Base-by-base conservation (phyloP, 2,888 invertebrate genomes). In the Cephonodes hylas region DNA sequence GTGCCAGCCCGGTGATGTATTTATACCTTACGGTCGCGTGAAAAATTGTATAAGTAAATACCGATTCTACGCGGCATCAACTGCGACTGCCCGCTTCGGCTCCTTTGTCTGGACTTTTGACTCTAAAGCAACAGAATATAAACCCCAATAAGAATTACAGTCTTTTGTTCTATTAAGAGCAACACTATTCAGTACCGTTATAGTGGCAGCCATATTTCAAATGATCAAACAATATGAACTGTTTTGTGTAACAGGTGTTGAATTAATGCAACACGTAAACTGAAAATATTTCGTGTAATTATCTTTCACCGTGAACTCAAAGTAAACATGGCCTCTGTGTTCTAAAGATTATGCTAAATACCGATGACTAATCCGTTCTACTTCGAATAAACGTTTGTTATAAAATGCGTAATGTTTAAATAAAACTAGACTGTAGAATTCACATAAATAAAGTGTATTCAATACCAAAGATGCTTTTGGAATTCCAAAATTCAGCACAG, bases 1-100 rank as follows among this genome's bases (percentile, higher is more conserved):
- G 76, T 88, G 88, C 88, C 89, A 88, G 87, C 75, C 74, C 71
- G 65, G 64, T 64, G 60, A 69, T 71, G 64, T 76, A 66, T 81
- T 85, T 83, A 85, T 71, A 84, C 63, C 58, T 53, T 57, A 63
- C 77, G 76, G 71, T 64, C 59, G 62, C 38, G 31, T 58, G 7
- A 61, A 67, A 63, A 64, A 56, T 61, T 63, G 61, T 65, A 64
- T 63, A 66, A 63, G 64, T 59, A 68, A 68, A 66, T 64, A 63
- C 53, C 61, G 58, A 61, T 58, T 61, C 45, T 46, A 61, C 15
- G 38, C 58, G 46, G 27, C 63, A 71, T 65, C 62, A 65, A 69
- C 64, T 66, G 61, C 58, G 42, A 13, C 10, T n/a, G 8, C 25
- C 58, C 25, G n/a, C 27, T 31, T 63, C 58, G 57, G 60, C 48